phyloP scores from a whole-genome alignment of 2,888 invertebrate genomes.

The Xanthorhoe designata region DNA sequence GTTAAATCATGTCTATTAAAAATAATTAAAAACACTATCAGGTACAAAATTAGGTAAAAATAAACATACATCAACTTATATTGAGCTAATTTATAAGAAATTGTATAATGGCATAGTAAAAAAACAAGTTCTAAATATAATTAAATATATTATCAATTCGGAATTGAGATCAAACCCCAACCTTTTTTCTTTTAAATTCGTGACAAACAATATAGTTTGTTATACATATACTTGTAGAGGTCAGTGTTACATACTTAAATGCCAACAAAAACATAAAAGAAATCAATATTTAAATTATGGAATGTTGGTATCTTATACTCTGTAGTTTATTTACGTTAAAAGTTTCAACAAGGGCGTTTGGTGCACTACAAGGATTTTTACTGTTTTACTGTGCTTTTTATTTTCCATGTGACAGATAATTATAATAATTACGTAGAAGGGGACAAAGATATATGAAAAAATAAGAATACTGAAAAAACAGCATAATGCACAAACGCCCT shows the following conservation, averaged over 20 bases:
- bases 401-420: too few species aligned
- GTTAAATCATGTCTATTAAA: conserved; percentile 1
- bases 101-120: background rate
- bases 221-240: too few species aligned
- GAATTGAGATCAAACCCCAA: conserved; percentile 11
- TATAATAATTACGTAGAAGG: too few species aligned
- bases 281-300: background rate
- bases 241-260: background rate
- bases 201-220: background rate
- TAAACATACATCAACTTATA: background rate
- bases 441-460: too few species aligned
- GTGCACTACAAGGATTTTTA: too few species aligned
- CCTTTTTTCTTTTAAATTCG: background rate
- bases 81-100: background rate
- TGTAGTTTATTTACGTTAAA: too few species aligned
- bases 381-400: too few species aligned
- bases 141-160: conserved; percentile 1
- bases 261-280: background rate
- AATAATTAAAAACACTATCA: conserved; percentile 26
- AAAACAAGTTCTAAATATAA: background rate
- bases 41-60: conserved; percentile 26
- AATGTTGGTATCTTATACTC: background rate
- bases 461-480: too few species aligned
- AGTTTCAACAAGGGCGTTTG: too few species aligned
- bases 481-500: too few species aligned